Conservation (phyloP, 2,888 invertebrate genomes). For the Pocota personata region DNA sequence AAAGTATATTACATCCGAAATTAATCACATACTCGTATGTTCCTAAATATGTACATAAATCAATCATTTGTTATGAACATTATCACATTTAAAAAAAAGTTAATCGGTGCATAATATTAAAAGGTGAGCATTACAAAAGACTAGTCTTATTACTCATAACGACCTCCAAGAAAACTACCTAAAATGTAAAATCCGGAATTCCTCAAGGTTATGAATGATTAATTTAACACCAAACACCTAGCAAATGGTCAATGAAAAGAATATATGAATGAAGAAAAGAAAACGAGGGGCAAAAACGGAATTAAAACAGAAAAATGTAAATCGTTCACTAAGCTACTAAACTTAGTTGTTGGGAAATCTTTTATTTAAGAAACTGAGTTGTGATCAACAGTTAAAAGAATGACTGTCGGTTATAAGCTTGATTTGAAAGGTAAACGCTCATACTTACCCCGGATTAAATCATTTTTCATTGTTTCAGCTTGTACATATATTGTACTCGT, state of each 20-base stretch:
- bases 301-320: neutral
- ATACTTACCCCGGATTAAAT: no score
- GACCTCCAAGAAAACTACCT: neutral
- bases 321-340: neutral
- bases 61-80: neutral
- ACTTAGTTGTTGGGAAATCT: neutral
- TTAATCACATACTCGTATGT: neutral
- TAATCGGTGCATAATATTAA: neutral
- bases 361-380: neutral
- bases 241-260: neutral
- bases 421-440: no score
- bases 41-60: neutral
- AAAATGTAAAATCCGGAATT: neutral
- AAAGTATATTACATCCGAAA: neutral
- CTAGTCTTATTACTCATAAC: neutral
- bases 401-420: no score
- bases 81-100: neutral
- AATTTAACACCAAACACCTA: neutral
- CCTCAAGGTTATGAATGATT: neutral
- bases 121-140: neutral
- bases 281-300: neutral
- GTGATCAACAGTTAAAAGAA: no score
- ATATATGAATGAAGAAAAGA: neutral
- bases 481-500: no score
- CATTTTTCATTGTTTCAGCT: no score